Evolutionary conservation across 2,888 invertebrate genomes (phyloP), one percentile per base, ranked within the genome.

Genomic region (Dryococelus australis): DNA sequence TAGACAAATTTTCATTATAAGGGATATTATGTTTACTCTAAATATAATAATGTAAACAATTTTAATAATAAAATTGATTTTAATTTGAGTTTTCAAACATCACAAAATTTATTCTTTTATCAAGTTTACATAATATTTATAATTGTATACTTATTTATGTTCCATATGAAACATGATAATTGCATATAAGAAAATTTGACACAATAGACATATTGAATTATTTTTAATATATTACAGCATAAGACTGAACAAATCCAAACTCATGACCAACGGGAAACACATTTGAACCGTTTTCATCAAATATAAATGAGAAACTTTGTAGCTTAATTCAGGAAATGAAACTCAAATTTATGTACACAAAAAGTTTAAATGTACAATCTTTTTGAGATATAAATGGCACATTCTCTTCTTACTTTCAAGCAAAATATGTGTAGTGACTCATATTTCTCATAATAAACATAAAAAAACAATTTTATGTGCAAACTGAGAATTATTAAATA

Each of bases 51-150:
- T 20, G 16, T 80, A 83, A 83, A 83, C 20, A 83, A 83, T 20
- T 35, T 83, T 83, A 83, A 83, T 83, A 83, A 83, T 83, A 83
- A 83, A 83, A 43, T 83, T 83, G 83, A 65, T 20, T 35, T 83
- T 83, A 83, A 24, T 83, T 83, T 35, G 83, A 35, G 83, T 83
- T 28, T 83, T 83, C 83, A 83, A 65, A 83, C 83, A 83, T 83
- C 83, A 83, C 83, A 83, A 83, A 83, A 83, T 83, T 28, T 83
- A 83, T 83, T 83, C 28, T 83, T 83, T 83, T 83, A 83, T 28
- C 43, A 83, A 83, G 28, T 27, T 83, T 83, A 83, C 83, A 83
- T 28, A 83, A 83, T 83, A 83, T 83, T 83, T 83, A 83, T 83
- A 83, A 83, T 43, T 83, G 43, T 83, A 83, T 83, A 83, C 83